Conservation (phyloP, 2,888 invertebrate genomes). For the Diploptera punctata region DNA sequence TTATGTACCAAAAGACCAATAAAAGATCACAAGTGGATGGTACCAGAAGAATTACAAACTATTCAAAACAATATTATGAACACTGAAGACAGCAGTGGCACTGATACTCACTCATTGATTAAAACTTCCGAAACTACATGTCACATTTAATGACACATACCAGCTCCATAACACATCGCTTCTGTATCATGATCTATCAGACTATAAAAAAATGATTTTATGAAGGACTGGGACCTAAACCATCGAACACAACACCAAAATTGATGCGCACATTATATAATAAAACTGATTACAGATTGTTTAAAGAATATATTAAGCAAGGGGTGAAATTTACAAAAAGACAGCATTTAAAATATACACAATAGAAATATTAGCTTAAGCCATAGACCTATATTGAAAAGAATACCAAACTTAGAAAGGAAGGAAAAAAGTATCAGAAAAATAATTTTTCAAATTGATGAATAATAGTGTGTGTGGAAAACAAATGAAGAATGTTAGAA, state of each 20-base stretch:
- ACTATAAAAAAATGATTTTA: conserved; percentile 7
- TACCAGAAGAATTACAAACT: conserved; percentile 34
- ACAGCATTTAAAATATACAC: no score
- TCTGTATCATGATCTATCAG: conserved; percentile 42
- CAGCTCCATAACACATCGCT: neutral
- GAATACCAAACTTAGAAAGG: conserved; percentile 42
- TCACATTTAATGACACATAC: conserved; percentile 50
- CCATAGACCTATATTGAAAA: conserved; percentile 24
- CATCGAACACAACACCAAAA: neutral
- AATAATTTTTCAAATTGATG: conserved; percentile 52
- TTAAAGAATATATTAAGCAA: no score
- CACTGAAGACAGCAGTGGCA: conserved; percentile 41
- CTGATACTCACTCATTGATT: conserved; percentile 53
- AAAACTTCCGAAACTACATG: conserved; percentile 52
- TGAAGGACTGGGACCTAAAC: conserved; percentile 17
- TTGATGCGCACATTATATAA: conserved; percentile 11
- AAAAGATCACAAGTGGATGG: conserved; percentile 48
- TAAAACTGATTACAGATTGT: no score
- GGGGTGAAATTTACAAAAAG: no score
- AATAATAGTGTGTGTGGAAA: conserved; percentile 53
- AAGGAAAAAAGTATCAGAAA: conserved; percentile 50
- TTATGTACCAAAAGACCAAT: conserved; percentile 46
- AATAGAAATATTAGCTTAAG: neutral
- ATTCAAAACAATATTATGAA: conserved; percentile 24
- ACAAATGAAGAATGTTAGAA: conserved; percentile 55